Conservation (phyloP, 2,888 invertebrate species). For the Pomacea canaliculata region DNA sequence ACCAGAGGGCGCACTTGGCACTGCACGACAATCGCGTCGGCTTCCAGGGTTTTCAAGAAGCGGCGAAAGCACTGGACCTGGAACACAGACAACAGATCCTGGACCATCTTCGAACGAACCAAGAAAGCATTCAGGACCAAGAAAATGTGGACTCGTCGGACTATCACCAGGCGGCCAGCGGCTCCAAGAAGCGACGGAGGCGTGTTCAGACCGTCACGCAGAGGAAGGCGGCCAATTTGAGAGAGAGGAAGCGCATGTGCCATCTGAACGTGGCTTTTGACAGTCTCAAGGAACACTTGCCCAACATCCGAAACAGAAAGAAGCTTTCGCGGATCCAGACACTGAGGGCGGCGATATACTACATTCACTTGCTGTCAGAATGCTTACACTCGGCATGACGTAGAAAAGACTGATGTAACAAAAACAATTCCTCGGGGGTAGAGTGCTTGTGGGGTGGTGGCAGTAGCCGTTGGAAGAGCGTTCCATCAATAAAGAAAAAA, state of each 20-base stretch:
- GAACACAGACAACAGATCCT: conserved; percentile 5
- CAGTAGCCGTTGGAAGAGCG: not conserved
- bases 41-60: not conserved
- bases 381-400: conserved; percentile 12
- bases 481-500: not conserved
- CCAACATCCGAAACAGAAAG: conserved; percentile 87
- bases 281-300: conserved; percentile 85
- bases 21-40: not conserved
- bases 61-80: not conserved
- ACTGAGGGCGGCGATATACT: conserved; percentile 89
- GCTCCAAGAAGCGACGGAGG: conserved; percentile 58
- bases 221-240: conserved; percentile 90
- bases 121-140: not conserved
- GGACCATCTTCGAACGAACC: not conserved
- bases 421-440: too few species aligned
- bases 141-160: not conserved
- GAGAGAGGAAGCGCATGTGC: conserved; percentile 93
- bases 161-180: not conserved
- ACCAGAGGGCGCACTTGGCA: not conserved
- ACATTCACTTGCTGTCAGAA: conserved; percentile 74
- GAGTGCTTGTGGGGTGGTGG: not conserved
- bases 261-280: conserved; percentile 97
- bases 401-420: too few species aligned
- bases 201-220: conserved; percentile 80
- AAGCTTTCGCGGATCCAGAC: conserved; percentile 93